Evolutionary conservation across 2,888 invertebrate species (phyloP), one percentile per base, ranked within the genome.

Genomic region (Chloromyia formosa): DNA sequence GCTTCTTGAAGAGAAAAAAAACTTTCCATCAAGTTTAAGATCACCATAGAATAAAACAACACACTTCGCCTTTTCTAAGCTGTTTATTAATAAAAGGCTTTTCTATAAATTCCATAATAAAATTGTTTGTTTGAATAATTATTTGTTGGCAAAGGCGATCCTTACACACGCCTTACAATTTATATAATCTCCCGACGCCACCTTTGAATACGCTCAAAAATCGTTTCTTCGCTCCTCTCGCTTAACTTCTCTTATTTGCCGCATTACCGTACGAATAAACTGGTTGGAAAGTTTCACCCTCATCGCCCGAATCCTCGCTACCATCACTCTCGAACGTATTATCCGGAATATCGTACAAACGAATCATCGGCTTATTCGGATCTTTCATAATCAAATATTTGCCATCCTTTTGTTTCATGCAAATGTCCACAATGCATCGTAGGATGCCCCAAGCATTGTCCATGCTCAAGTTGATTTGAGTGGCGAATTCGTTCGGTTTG

Each of bases 381-480:
- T 98, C 98, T 87, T 98, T 98, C 95, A 98, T 96, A 80, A 98
- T 96, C 81, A 98, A 88, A 86, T 97, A 98, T 85, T 94, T 94
- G 78, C 98, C 98, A 83, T 97, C 96, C 82, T 96, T 94, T 85
- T 97, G 95, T 85, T 96, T 96, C 94, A 97, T 95, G 81, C 97
- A 95, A 78, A 96, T 93, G 81, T 99, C 98, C 80, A 99, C 93
- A 82, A 99, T 96, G 85, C 97, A 98, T 16, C 98, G 91, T 77
- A 99, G 88, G 75, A 99, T 95, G 78, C 97, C 99, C 99, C 99
- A 99, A 1, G 96, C 97, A 86, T 99, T 99, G 86, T 99, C 99
- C 97, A 99, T 97, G 83, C 97, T 98, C 81, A 99, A 87, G 86
- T 97, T 98, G 83, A 99, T 99, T 86, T 99, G 98, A 9, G 95